These are phyloP conservation scores for Cryptocheilus praepositus DNA, from an alignment of 2,888 invertebrate genomes.

Conservation along the genomic window DNA sequence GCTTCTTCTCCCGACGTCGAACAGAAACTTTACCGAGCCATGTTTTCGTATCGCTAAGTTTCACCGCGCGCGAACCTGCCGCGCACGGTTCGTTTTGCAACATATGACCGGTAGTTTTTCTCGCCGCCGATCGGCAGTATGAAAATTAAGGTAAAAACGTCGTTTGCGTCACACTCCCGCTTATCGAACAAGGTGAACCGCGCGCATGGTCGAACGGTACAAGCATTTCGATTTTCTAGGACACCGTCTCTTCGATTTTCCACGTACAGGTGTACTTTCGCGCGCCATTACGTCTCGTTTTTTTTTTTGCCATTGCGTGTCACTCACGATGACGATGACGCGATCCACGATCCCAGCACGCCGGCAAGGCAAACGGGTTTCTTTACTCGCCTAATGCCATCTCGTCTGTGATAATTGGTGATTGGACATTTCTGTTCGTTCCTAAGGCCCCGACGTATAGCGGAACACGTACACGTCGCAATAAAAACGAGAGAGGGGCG, in stretches of 20 bases:
- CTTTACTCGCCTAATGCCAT: conserved; percentile 49
- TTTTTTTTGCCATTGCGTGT: conserved; percentile 1
- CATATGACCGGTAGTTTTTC: no score
- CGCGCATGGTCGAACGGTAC: no score
- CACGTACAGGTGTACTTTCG: background rate
- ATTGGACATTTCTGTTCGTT: conserved; percentile 36
- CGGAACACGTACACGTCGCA: conserved; percentile 15
- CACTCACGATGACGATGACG: conserved; percentile 27
- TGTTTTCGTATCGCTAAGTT: no score
- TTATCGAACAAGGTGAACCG: conserved; percentile 9
- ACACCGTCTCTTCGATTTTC: background rate
- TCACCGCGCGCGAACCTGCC: no score
- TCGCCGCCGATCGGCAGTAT: no score
- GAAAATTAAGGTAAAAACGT: no score
- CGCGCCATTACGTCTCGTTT: conserved; percentile 9
- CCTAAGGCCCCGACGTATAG: conserved; percentile 13
- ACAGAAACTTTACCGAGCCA: no score
- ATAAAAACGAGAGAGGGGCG: conserved; percentile 19
- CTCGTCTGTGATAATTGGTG: conserved; percentile 52
- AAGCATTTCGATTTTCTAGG: background rate
- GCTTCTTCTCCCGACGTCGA: no score
- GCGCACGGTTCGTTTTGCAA: no score
- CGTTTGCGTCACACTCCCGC: no score
- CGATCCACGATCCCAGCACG: conserved; percentile 31
- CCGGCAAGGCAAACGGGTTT: conserved; percentile 54